These are phyloP conservation scores for Stichodactyla mertensii DNA, from an alignment of 64 coral and sea anemone species.

Conservation along the genomic window DNA sequence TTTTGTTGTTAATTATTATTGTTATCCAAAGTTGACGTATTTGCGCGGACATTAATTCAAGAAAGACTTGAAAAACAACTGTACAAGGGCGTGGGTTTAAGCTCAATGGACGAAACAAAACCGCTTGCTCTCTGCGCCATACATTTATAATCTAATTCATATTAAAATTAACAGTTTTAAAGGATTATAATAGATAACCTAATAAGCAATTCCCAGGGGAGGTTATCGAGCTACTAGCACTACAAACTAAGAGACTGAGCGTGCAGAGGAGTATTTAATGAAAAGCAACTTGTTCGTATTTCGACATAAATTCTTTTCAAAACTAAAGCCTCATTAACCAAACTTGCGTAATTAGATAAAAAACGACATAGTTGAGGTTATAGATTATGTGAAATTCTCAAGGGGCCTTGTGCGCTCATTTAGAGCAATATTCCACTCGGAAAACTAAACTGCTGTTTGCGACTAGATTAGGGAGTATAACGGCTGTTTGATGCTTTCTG, in stretches of 20 bases:
- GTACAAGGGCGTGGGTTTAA: no score
- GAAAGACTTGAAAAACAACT: no score
- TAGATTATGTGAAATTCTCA: neutral
- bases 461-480: neutral
- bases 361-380: neutral
- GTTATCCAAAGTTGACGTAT: no score
- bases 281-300: neutral
- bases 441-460: neutral
- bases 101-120: no score
- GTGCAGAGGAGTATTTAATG: neutral
- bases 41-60: no score
- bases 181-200: neutral
- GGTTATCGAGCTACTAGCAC: neutral
- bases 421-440: neutral
- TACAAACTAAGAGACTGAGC: neutral
- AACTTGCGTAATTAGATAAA: neutral
- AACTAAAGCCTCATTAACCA: neutral
- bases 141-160: no score
- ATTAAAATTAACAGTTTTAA: no score
- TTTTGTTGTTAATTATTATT: no score
- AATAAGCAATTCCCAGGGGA: neutral
- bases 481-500: neutral
- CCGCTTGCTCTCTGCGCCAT: no score
- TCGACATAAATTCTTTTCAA: neutral
- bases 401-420: neutral